Evolutionary conservation across 2,888 invertebrate species (phyloP), one percentile per base, ranked within the genome.

Genomic region (Drosophila acutilabella): DNA sequence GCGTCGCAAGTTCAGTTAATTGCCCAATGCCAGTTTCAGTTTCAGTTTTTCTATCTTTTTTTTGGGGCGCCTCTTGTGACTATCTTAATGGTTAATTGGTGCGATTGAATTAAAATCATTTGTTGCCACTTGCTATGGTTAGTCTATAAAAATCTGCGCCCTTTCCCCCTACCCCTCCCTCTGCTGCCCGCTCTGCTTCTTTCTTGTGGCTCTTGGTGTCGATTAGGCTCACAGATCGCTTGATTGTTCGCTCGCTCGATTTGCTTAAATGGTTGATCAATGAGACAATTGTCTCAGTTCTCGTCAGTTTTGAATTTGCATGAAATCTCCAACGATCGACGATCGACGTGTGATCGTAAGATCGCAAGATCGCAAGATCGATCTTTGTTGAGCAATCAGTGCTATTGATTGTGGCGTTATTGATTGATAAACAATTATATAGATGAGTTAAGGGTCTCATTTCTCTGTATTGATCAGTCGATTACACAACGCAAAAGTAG

Each of bases 91-190:
- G 76, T 91, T 91, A 91, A 91, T 91, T 91, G 91, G 91, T 92
- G 91, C 91, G 91, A 91, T 91, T 92, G 91, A 91, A 91, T 91
- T 92, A 91, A 91, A 91, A 83, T 88, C 89, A 80, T 90, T 91
- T 89, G 80, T 71, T 79, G 81, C 89, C 88, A 79, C 80, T 87
- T 88, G 20, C 64, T 62, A 64, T 45, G 33, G 40, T 41, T 56
- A 44, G 33, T 45, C 45, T 54, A 42, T 45, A 26, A 23, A 62
- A 41, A n/a, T 51, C 44, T 58, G 30, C 38, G 30, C 10, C 40
- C 13, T 42, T 51, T 45, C 16, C 20, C 10, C 26, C 16, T 2
- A 2, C 16, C 11, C 44, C 4, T 18, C 7, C 26, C 26, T 6
- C 14, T 13, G 20, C 52, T 2, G 11, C 33, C 33, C 33, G 33